Evolutionary conservation across 2,888 invertebrate species (phyloP).

Genomic region (Thereva nobilitata): DNA sequence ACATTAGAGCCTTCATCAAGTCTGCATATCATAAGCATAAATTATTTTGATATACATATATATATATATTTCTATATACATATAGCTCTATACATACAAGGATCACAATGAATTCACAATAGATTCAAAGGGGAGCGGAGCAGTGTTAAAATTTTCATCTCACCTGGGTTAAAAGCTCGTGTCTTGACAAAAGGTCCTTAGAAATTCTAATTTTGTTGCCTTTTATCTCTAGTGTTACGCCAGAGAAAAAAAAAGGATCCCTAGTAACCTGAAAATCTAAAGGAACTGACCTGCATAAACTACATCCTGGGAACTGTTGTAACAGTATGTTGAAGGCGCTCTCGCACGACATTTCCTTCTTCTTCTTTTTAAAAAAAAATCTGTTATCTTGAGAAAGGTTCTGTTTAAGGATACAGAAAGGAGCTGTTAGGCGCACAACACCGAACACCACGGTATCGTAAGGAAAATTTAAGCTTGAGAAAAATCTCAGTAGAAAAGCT

Average conservation of each 20-base stretch:
- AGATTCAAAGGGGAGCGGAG: too few relatives aligned
- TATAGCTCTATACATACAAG: too few relatives aligned
- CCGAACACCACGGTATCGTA: not conserved
- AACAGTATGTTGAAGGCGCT: constrained; percentile 1
- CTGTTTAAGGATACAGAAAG: constrained; percentile 18
- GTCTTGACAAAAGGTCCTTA: not conserved
- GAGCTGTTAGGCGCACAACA: constrained; percentile 13
- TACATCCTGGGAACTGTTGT: constrained; percentile 2
- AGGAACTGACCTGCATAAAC: constrained; percentile 22
- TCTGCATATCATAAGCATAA: too few relatives aligned
- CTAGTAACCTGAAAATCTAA: not conserved
- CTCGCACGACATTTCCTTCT: constrained; percentile 5
- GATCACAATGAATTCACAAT: too few relatives aligned
- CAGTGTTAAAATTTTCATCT: too few relatives aligned
- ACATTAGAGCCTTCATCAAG: too few relatives aligned
- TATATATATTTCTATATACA: too few relatives aligned
- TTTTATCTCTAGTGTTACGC: too few relatives aligned
- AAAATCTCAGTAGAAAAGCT: constrained; percentile 30
- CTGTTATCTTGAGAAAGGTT: constrained; percentile 22
- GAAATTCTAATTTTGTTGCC: constrained; percentile 8
- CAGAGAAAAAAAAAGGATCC: too few relatives aligned
- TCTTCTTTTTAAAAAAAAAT: not conserved
- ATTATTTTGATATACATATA: too few relatives aligned
- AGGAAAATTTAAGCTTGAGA: constrained; percentile 9
- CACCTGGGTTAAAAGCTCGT: too few relatives aligned